Evolutionary conservation across 2,888 invertebrate genomes (phyloP).

Genomic region (Matsumyia berberina): DNA sequence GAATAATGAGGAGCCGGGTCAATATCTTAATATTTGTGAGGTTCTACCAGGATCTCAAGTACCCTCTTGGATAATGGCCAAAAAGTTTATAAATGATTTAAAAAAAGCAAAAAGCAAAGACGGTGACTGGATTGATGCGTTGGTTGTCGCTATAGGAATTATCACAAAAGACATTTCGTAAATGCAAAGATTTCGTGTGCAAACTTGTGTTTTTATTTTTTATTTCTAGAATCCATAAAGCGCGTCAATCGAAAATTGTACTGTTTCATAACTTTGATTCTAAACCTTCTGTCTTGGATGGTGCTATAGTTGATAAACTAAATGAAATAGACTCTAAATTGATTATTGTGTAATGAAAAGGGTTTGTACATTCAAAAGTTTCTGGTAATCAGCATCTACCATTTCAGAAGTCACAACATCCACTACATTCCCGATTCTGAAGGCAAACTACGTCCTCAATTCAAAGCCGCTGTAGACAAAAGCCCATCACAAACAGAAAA

Average conservation of each 20-base stretch:
- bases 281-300: slow-evolving; percentile 84
- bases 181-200: slow-evolving; percentile 30
- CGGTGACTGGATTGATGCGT: slow-evolving; percentile 89
- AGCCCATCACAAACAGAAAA: slow-evolving; percentile 81
- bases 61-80: slow-evolving; percentile 87
- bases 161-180: slow-evolving; percentile 83
- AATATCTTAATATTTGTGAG: slow-evolving; percentile 87
- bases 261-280: slow-evolving; percentile 88
- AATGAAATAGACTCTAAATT: slow-evolving; percentile 86
- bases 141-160: slow-evolving; percentile 86
- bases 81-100: slow-evolving; percentile 82
- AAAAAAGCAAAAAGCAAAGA: slow-evolving; percentile 83
- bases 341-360: slow-evolving; percentile 86
- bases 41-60: slow-evolving; percentile 84
- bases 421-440: slow-evolving; percentile 81
- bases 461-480: slow-evolving; percentile 77
- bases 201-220: slow-evolving; percentile 1
- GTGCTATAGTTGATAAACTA: slow-evolving; percentile 85
- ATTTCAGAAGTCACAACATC: slow-evolving; percentile 82
- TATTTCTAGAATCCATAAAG: slow-evolving; percentile 82
- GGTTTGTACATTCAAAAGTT: neutral
- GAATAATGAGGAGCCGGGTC: slow-evolving; percentile 78
- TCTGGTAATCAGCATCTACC: neutral
- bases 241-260: slow-evolving; percentile 86
- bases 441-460: slow-evolving; percentile 79